A percentile compares a stretch with the other conserved stretches of the same genome.
These are phyloP conservation scores for Pseudomyrmex cubaensis DNA, from an alignment of 1,140 invertebrate species.

Conservation along the genomic window DNA sequence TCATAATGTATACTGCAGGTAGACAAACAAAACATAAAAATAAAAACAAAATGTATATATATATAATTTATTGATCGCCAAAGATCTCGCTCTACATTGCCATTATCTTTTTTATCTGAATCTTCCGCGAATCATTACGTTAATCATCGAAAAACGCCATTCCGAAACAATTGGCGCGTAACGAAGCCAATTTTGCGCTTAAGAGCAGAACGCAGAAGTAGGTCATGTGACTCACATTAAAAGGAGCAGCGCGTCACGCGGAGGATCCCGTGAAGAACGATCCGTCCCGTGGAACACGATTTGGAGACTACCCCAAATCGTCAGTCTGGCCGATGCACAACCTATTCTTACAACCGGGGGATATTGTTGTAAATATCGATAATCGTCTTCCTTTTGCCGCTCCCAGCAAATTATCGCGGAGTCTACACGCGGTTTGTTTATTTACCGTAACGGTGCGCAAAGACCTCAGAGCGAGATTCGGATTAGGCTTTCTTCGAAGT, in stretches of 20 bases:
- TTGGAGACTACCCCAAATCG: background rate
- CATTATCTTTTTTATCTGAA: constrained; percentile 1
- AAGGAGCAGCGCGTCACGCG: background rate
- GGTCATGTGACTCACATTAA: constrained; percentile 50
- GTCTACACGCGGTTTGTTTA: constrained; percentile 55
- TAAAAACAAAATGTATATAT: too few relatives aligned
- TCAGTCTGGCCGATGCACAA: background rate
- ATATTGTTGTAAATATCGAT: constrained; percentile 50
- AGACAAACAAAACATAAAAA: too few relatives aligned
- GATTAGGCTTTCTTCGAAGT: constrained; percentile 35
- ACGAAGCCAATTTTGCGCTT: constrained; percentile 47
- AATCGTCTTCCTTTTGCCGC: constrained; percentile 1
- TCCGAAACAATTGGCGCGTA: constrained; percentile 43
- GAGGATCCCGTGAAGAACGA: background rate
- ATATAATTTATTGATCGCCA: too few relatives aligned
- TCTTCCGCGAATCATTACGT: constrained; percentile 56
- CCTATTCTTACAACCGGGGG: constrained; percentile 35
- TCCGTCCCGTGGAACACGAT: background rate
- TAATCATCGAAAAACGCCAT: constrained; percentile 52
- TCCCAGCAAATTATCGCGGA: constrained; percentile 16
- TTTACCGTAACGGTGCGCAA: constrained; percentile 2
- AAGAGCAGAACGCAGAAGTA: background rate
- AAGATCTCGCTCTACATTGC: background rate
- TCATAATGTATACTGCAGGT: too few relatives aligned
- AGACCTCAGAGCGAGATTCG: constrained; percentile 20